Conservation (phyloP, 2,888 invertebrate genomes). For the Epinotia nisella region DNA sequence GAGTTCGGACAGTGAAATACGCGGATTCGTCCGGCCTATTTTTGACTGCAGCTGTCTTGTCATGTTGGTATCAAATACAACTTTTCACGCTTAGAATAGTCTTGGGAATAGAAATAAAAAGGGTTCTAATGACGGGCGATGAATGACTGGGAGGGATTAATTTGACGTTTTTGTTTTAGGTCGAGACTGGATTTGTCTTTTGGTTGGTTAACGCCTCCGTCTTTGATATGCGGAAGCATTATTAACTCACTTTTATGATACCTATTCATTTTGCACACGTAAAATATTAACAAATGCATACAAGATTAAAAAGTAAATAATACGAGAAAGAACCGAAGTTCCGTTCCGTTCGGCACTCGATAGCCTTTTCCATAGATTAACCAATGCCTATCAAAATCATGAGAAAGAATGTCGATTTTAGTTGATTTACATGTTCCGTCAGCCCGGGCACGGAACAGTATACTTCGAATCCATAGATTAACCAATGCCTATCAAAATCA, state of each 20-base stretch:
- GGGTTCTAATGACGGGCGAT: constrained; percentile 37
- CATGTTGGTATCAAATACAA: constrained; percentile 67
- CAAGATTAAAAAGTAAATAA: no score
- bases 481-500: no score
- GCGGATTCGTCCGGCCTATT: constrained; percentile 78
- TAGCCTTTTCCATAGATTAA: no score
- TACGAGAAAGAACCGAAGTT: no score
- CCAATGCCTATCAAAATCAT: no score
- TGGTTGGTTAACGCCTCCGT: not conserved
- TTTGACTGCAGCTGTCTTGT: constrained; percentile 78
- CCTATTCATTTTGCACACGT: not conserved
- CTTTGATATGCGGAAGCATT: constrained; percentile 9
- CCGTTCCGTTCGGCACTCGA: no score
- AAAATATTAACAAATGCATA: not conserved
- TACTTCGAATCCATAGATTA: no score
- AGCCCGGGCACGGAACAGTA: no score
- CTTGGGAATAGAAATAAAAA: constrained; percentile 33
- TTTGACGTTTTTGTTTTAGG: constrained; percentile 20
- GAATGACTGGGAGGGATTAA: constrained; percentile 14
- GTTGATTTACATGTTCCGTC: no score
- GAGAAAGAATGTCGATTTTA: no score
- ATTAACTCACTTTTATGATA: not conserved
- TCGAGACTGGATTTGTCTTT: constrained; percentile 11
- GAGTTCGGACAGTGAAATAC: constrained; percentile 82
- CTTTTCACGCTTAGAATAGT: constrained; percentile 45